phyloP scores from a whole-genome alignment of 2,113 vertebrate species.

The Eudyptes chrysolophus region DNA sequence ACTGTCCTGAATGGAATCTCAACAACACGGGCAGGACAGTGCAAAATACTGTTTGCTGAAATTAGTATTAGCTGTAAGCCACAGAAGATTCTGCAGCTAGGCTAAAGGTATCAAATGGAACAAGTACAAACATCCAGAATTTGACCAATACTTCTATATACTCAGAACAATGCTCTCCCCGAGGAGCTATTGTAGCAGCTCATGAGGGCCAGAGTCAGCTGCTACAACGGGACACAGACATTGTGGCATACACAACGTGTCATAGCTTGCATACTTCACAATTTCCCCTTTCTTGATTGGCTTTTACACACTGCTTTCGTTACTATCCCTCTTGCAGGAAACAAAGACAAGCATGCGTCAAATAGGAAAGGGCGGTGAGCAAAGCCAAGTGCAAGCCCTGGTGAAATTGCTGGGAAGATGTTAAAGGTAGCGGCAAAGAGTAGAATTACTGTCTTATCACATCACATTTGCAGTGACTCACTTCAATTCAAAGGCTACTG shows the following conservation, averaged over 20 bases:
- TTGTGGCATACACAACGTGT: background rate
- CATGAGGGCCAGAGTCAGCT: rapidly evolving
- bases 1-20: background rate
- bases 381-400: background rate
- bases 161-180: background rate
- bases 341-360: background rate
- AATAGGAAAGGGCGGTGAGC: background rate
- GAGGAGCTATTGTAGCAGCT: background rate
- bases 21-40: background rate
- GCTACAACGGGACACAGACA: rapidly evolving
- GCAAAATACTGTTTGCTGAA: background rate
- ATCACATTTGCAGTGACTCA: background rate
- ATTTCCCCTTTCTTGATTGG: background rate
- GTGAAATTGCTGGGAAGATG: background rate
- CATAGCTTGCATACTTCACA: rapidly evolving
- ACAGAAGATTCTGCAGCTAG: background rate
- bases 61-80: background rate
- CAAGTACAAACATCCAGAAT: background rate
- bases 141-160: background rate
- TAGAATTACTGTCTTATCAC: background rate
- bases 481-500: background rate
- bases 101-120: background rate
- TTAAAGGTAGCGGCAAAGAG: background rate
- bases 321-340: background rate
- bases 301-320: background rate